A percentile compares a stretch with the other conserved stretches of the same genome.
Conservation (phyloP, 2,888 invertebrate genomes). For the Eugnorisma glareosa region DNA sequence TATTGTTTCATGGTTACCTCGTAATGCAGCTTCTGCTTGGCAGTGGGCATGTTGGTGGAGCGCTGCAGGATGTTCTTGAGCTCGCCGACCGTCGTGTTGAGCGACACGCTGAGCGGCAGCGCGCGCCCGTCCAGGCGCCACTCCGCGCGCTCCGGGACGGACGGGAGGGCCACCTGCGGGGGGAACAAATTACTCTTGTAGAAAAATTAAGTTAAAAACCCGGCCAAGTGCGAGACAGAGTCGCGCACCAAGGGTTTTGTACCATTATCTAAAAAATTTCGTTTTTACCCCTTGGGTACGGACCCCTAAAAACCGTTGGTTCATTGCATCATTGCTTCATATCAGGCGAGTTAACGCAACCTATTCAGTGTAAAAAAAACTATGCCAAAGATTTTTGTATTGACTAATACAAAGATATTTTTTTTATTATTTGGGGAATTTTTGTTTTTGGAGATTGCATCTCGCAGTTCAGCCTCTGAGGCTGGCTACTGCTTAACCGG, state of each 20-base stretch:
- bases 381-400: not conserved
- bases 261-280: no score
- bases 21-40: slow-evolving; percentile 98
- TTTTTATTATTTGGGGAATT: no score
- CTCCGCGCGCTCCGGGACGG: slow-evolving; percentile 96
- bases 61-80: slow-evolving; percentile 97
- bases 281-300: no score
- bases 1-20: slow-evolving; percentile 91
- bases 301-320: no score
- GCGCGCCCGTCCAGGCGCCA: slow-evolving; percentile 98
- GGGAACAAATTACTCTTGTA: no score
- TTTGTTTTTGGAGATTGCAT: no score
- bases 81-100: slow-evolving; percentile 94
- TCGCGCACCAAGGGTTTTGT: no score
- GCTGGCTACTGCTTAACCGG: no score
- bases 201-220: no score
- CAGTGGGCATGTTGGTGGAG: slow-evolving; percentile 97
- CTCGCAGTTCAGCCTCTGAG: no score
- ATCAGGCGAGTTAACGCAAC: not conserved
- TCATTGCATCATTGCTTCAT: not conserved
- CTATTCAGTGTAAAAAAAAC: not conserved
- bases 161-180: slow-evolving; percentile 94
- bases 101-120: slow-evolving; percentile 94
- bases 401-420: not conserved
- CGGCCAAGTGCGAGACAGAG: no score